Evolutionary conservation across 2,797 vertebrate genomes (phyloP), one percentile per base, ranked within the genome.

Genomic region (Peromyscus eremicus): DNA sequence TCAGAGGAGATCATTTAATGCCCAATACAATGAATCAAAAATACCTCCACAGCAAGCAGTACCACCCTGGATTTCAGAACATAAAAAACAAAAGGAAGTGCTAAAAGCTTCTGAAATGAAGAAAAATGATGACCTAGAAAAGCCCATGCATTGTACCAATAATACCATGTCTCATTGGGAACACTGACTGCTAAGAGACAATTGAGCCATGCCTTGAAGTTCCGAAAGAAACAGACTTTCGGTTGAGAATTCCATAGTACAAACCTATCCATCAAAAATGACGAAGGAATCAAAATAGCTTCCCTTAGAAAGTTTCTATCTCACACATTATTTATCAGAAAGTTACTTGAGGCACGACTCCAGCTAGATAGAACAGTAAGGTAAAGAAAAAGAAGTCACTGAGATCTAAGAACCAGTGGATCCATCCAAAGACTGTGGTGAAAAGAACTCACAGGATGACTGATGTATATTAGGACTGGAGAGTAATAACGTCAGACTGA

Each of bases 291-390:
- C 46, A 85, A 91, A 96, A 77, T 29, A 80, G 76, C 83, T 92
- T 88, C 32, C 87, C 66, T 84, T 87, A 80, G 10, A 81, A 83
- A 80, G 43, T 80, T 93, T 77, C 46, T 83, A 32, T 62, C 79
- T 89, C 91, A 95, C 55, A 77, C 23, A 87, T 60, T 92, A n/a
- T 94, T 91, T 92, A 88, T 91, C 83, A 83, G 23, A 25, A 91
- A 93, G 57, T 76, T 89, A 91, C 34, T 46, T 34, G 27, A 91
- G 34, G 46, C 76, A 83, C 46, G n/a, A 66, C 34, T 79, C 70
- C 37, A 91, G 77, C 23, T 66, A 80, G 49, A 89, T n/a, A 94
- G 68, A 86, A 17, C 55, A 93, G 29, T 80, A 73, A 88, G 62
- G 6, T 32, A 87, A 71, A 55, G 60, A 77, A 84, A 80, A 83